These are phyloP conservation scores for Mizuhopecten yessoensis DNA, from an alignment of 1,140 invertebrate genomes.

Conservation along the genomic window DNA sequence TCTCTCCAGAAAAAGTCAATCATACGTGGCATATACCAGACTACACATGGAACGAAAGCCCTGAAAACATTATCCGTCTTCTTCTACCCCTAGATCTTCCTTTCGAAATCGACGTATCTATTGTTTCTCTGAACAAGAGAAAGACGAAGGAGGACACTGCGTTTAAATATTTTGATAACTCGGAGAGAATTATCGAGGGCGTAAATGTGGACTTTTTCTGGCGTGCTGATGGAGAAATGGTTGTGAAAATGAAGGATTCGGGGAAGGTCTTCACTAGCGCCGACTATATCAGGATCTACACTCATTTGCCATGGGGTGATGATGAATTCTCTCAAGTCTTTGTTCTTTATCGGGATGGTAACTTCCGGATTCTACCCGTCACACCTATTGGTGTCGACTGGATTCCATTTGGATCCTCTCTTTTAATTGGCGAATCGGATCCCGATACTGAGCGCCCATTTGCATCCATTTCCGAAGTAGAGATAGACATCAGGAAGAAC, in stretches of 20 bases:
- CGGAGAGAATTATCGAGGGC: conserved; percentile 65
- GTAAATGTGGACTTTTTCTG: conserved; percentile 75
- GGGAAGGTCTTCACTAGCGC: conserved; percentile 42
- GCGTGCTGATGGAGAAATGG: conserved; percentile 69
- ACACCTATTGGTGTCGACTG: conserved; percentile 75
- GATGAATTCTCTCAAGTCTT: conserved; percentile 68
- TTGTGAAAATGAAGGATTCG: conserved; percentile 48
- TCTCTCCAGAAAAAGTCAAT: conserved; percentile 41
- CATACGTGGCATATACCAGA: conserved; percentile 63
- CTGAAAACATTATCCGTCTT: conserved; percentile 53
- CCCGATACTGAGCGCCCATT: conserved; percentile 59
- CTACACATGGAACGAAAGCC: conserved; percentile 66
- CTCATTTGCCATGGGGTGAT: conserved; percentile 61
- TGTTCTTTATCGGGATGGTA: conserved; percentile 75
- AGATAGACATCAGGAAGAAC: conserved; percentile 59
- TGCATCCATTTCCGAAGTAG: conserved; percentile 63
- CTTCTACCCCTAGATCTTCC: conserved; percentile 46
- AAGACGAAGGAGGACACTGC: conserved; percentile 51
- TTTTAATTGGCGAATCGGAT: conserved; percentile 71
- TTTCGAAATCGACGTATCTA: conserved; percentile 40
- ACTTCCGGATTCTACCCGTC: conserved; percentile 66
- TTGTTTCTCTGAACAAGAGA: conserved; percentile 56
- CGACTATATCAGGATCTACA: conserved; percentile 65
- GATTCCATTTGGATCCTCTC: conserved; percentile 76
- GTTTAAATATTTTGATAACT: conserved; percentile 56